phyloP scores from a whole-genome alignment of 2,797 vertebrate species.

The Tragopan temminckii region DNA sequence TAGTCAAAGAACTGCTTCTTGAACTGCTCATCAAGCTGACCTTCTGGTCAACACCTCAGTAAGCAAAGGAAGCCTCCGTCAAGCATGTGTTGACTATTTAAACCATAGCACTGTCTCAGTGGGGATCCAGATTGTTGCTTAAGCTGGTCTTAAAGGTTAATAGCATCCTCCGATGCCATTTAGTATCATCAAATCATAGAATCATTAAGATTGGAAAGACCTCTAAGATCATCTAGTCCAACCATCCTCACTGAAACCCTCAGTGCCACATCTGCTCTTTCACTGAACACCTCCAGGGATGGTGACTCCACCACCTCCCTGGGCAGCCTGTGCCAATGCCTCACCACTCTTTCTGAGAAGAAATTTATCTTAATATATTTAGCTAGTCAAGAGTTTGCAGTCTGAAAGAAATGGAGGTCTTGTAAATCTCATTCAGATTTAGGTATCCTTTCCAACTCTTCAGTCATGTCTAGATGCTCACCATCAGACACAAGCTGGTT shows the following conservation, averaged over 20 bases:
- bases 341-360: too few species aligned
- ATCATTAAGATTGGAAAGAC: too few species aligned
- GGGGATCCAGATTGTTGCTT: neutral
- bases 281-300: too few species aligned
- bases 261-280: too few species aligned
- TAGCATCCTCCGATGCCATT: neutral
- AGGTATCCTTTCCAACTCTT: neutral
- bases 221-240: too few species aligned
- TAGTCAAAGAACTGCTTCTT: conserved; percentile 20
- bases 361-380: neutral
- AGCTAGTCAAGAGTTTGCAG: neutral
- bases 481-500: neutral
- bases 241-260: too few species aligned
- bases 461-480: neutral
- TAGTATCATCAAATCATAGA: neutral
- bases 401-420: neutral
- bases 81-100: neutral
- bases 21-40: neutral
- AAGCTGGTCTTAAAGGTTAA: neutral
- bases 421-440: neutral
- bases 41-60: neutral
- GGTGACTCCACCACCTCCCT: too few species aligned
- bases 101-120: neutral
- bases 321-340: too few species aligned
- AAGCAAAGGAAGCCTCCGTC: neutral